These are phyloP conservation scores for Hyles euphorbiae DNA, from an alignment of 1,140 invertebrate species.

Conservation along the genomic window DNA sequence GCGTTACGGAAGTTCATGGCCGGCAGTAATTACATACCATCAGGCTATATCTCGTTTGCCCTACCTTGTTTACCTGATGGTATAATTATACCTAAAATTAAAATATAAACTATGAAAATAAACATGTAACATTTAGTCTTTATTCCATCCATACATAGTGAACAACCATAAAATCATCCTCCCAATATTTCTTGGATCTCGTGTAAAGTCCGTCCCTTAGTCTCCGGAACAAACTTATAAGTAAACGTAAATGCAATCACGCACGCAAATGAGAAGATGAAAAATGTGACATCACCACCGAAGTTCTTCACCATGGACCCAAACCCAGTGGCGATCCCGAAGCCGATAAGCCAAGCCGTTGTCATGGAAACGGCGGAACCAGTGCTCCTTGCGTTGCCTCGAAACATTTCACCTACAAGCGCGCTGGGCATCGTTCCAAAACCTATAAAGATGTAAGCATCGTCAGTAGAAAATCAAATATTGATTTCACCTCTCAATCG, in stretches of 20 bases:
- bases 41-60: too few relatives aligned
- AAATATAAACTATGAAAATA: neutral
- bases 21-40: too few relatives aligned
- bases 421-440: constrained; percentile 83
- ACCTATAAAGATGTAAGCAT: constrained; percentile 24
- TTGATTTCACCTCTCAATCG: neutral
- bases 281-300: constrained; percentile 84
- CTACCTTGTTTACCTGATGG: too few relatives aligned
- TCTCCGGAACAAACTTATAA: constrained; percentile 84
- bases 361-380: constrained; percentile 79
- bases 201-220: constrained; percentile 84
- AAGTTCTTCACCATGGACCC: constrained; percentile 75
- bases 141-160: too few relatives aligned
- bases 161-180: constrained; percentile 11
- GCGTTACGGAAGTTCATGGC: too few relatives aligned
- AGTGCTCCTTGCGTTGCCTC: constrained; percentile 80
- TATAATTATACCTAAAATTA: too few relatives aligned
- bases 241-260: constrained; percentile 78
- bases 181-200: constrained; percentile 82
- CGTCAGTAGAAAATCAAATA: neutral
- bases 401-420: constrained; percentile 80
- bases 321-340: constrained; percentile 85
- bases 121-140: too few relatives aligned
- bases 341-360: constrained; percentile 84
- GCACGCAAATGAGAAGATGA: constrained; percentile 84